Base-by-base conservation (phyloP, 2,888 invertebrate genomes). In the Dicycla oo region DNA sequence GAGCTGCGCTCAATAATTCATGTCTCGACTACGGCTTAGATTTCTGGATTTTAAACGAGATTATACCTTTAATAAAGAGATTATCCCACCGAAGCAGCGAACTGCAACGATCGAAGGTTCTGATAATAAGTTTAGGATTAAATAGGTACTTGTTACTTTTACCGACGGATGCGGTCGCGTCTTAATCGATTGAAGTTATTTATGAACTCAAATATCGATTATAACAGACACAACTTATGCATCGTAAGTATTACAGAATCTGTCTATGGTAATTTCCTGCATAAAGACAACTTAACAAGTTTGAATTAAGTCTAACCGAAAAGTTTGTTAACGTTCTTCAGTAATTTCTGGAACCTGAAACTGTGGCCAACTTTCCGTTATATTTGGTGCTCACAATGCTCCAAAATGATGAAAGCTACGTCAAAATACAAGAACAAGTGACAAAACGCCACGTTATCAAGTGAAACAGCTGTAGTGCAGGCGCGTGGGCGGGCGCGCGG, bases 391-490 rank as follows among this genome's bases (percentile, higher is more conserved):
- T 56, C 56, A 47, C 8, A 60, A 56, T 11, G 45, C 69, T 63
- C 43, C 26, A 54, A 73, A 80, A 70, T 74, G 73, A 54, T 66
- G 64, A 54, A 77, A 74, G 69, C 84, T 82, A 80, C 60, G 80
- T 74, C 73, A 73, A 80, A 87, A 84, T 83, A 77, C 78, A 78
- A 80, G 78, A 74, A 83, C 70, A 85, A 80, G 82, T 80, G 80
- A 81, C 73, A 75, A 88, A 86, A 86, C 76, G 91, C 88, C 89
- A 91, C 90, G 93, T 92, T 93, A 92, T 91, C 88, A 92, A 91
- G 88, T 89, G 88, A 89, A 94, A 94, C 95, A 95, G 95, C 94
- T 95, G 95, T 95, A 92, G 89, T 93, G 93, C 92, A 92, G 91
- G 91, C 92, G 90, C 89, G 93, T 88, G 92, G 93, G 93, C 93